Evolutionary conservation across 1,140 invertebrate species (phyloP), one percentile per base, ranked within the genome.

Genomic region (Leguminivora glycinivorella): DNA sequence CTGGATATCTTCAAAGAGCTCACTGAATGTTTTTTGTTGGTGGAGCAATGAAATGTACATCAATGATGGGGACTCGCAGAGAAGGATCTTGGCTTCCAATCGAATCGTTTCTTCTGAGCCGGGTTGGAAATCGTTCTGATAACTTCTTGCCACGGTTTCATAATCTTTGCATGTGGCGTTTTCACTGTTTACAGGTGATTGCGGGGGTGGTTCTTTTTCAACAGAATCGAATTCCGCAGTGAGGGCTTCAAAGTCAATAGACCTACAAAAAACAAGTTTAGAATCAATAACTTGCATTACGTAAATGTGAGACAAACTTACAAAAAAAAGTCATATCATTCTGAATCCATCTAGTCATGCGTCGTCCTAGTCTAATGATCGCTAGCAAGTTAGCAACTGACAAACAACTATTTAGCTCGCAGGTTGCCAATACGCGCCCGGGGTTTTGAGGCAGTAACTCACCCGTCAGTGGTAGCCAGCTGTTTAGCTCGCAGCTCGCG

Each of bases 31-130:
- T 17, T 71, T 56, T 38, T 84, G 69, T 6, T 72, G 73, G 0
- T 68, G 67, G 1, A 34, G 56, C 1, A 85, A 80, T 0, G 81
- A 80, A 0, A 93, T 80, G 52, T 92, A 93, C 56, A 93, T 90
- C 19, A 73, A 76, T 22, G 88, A 83, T 0, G 92, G 92, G 1
- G 84, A 87, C 0, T 75, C 29, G 0, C 76, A 76, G 9, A 75
- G 79, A 0, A 86, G 25, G 4, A 93, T 73, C 7, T 73, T 60
- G 0, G 92, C 83, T 22, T 77, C 68, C 0, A 92, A 17, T 70
- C 80, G 87, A 40, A 82, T 87, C 0, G 87, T 84, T 75, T 90
- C 89, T 6, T 40, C 25, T 31, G n/a, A 17, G n/a, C 9, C n/a
- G 12, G n/a, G 58, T 63, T 34, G 47, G 19, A 52, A 52, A 17